These are phyloP conservation scores for Cyclophora punctaria DNA, from an alignment of 2,888 invertebrate genomes.

Conservation along the genomic window DNA sequence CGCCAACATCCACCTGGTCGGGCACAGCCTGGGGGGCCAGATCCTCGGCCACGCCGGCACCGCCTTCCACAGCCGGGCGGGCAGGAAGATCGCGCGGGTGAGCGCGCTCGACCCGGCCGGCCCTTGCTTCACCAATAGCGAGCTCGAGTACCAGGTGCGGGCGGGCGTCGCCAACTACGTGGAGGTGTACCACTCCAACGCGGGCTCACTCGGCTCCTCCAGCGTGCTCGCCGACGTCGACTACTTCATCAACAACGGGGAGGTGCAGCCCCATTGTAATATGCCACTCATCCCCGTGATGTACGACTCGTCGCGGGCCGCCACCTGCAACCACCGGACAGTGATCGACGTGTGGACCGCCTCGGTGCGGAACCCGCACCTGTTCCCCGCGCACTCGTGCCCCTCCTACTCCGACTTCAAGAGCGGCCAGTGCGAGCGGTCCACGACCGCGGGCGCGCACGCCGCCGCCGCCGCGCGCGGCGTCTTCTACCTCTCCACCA, in stretches of 20 bases:
- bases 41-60: conserved; percentile 53
- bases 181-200: conserved; percentile 77
- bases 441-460: conserved; percentile 51
- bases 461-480: conserved; percentile 57
- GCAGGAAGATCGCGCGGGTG: conserved; percentile 44
- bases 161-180: conserved; percentile 75
- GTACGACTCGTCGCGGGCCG: conserved; percentile 52
- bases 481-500: conserved; percentile 54
- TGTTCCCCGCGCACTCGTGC: conserved; percentile 51
- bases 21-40: conserved; percentile 62
- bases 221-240: conserved; percentile 72
- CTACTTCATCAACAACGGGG: conserved; percentile 76
- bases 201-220: conserved; percentile 66
- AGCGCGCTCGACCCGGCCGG: conserved; percentile 65
- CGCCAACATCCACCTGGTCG: conserved; percentile 54
- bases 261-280: conserved; percentile 71
- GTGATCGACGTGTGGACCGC: conserved; percentile 54
- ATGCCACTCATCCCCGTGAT: conserved; percentile 50
- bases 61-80: conserved; percentile 38
- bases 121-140: conserved; percentile 57
- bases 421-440: conserved; percentile 38
- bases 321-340: conserved; percentile 55
- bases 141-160: conserved; percentile 60
- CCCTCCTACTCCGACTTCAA: conserved; percentile 48
- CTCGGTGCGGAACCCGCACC: conserved; percentile 42